Conservation (phyloP, 2,113 vertebrate species). For the Proteles cristata region DNA sequence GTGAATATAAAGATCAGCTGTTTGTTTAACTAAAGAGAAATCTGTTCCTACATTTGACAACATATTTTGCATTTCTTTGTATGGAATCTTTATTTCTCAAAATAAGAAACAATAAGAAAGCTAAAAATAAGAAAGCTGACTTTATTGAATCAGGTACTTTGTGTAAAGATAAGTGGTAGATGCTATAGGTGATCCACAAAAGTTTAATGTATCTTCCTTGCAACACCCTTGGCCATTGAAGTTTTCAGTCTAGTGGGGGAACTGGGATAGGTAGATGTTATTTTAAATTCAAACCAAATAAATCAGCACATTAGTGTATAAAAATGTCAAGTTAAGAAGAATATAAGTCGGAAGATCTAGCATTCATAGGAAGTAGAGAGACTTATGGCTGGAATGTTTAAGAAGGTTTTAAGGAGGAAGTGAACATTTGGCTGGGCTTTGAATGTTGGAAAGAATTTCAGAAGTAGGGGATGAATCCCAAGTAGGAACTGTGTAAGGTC, state of each 20-base stretch:
- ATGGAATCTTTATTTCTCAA: conserved; percentile 45
- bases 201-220: background rate
- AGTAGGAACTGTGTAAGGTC: background rate
- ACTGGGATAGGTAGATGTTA: background rate
- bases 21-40: conserved; percentile 29
- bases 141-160: background rate
- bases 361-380: background rate
- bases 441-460: background rate
- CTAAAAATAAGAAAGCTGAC: too few species aligned
- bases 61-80: background rate
- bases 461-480: background rate
- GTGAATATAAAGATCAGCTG: background rate
- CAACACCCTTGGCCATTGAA: background rate
- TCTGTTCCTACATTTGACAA: background rate
- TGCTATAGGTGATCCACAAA: background rate
- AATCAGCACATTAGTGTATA: background rate
- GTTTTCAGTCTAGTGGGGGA: background rate
- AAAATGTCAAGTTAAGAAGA: background rate
- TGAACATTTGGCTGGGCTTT: background rate
- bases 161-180: background rate
- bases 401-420: background rate
- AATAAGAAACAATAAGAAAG: too few species aligned
- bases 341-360: background rate
- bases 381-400: background rate
- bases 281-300: conserved; percentile 38